phyloP scores from a whole-genome alignment of 2,888 invertebrate genomes.

The Drosophila merina region DNA sequence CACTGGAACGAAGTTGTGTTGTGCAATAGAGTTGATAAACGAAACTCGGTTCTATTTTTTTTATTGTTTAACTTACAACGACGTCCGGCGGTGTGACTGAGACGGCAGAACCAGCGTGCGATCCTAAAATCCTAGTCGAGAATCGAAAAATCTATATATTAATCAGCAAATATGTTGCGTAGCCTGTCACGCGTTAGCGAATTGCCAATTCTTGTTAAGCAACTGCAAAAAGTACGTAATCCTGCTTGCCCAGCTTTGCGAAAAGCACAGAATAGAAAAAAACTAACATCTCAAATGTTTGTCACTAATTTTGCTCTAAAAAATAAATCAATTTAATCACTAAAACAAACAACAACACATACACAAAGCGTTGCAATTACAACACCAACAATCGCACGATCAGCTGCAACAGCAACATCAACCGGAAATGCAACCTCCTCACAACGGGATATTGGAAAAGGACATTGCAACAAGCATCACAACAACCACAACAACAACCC shows the following conservation, averaged over 20 bases:
- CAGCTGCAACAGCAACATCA: constrained; percentile 10
- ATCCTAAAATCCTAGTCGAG: not conserved
- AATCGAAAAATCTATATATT: constrained; percentile 10
- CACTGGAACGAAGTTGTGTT: constrained; percentile 14
- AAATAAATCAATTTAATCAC: constrained; percentile 6
- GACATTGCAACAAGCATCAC: constrained; percentile 22
- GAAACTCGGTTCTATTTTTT: constrained; percentile 35
- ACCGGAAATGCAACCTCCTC: constrained; percentile 34
- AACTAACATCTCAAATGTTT: constrained; percentile 37
- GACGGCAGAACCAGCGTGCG: constrained; percentile 23
- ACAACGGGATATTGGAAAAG: constrained; percentile 31
- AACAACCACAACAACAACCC: constrained; percentile 28
- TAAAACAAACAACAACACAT: constrained; percentile 36
- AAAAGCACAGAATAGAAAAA: not conserved
- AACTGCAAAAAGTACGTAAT: constrained; percentile 82
- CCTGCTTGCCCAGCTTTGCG: constrained; percentile 28
- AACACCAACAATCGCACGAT: constrained; percentile 20
- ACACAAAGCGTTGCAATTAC: constrained; percentile 29
- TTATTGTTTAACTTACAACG: constrained; percentile 43
- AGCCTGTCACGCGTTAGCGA: constrained; percentile 76
- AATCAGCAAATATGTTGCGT: constrained; percentile 78
- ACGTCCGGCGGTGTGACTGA: constrained; percentile 43
- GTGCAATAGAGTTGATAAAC: constrained; percentile 44
- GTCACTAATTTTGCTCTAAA: constrained; percentile 35
- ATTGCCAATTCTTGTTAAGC: constrained; percentile 79